Evolutionary conservation across 2,888 invertebrate species (phyloP), one percentile per base, ranked within the genome.

Genomic region (Aspidiotus destructor): DNA sequence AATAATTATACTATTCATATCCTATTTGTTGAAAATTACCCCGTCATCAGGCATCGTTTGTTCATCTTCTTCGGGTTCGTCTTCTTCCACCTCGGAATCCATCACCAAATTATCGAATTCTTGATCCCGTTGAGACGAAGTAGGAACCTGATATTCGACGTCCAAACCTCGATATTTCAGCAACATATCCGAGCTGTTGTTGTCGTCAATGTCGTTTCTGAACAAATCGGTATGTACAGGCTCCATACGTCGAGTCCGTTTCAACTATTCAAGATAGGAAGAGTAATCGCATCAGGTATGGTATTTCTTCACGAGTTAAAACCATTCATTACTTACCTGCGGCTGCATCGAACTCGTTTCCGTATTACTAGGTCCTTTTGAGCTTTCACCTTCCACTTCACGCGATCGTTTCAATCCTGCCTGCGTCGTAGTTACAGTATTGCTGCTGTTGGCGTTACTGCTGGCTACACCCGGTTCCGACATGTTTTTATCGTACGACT

Each of bases 111-210:
- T 71, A 72, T 89, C 89, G 75, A 90, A 89, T 74, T 90, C 80
- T 75, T 90, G 90, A 76, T 91, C 91, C 70, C 90, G 84, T 74
- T 91, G 89, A 41, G 90, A 90, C 28, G 90, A 90, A 0, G 91
- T 91, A 8, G 91, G 90, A 70, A 91, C 89, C 79, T 91, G 86
- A 76, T 87, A 87, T 75, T 89, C 88, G n/a, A 68, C 68, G 42
- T 68, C 68, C 9, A 68, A 42, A 17, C 61, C 62, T 5, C 68
- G 28, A 17, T 68, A 68, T n/a, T 54, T n/a, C 53, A 68, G 41
- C 41, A 68, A 44, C 61, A 61, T 54, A 62, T 68, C 68, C 0
- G 68, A 11, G 15, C 62, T 68, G 17, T 17, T 55, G 9, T 52
- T 9, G 61, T 61, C 68, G 28, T 68, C 68, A 41, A 68, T 55